Evolutionary conservation across 2,797 vertebrate species (phyloP), one percentile per base, ranked within the genome.

Genomic region (Lepilemur ruficaudatus): DNA sequence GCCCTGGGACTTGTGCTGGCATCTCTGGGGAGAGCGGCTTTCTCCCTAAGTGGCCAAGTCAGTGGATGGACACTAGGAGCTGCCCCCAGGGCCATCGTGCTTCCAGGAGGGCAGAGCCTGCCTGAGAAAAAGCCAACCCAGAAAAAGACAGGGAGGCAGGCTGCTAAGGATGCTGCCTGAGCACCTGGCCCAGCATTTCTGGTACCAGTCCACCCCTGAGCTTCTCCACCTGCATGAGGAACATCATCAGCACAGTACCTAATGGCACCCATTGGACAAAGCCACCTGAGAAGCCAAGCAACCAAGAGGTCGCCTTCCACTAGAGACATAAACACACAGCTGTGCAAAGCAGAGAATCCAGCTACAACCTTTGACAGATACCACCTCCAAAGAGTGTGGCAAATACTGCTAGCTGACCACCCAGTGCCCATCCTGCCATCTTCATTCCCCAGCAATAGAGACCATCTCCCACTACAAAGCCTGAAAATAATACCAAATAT

Each of bases 201-300:
- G 41, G 32, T 1, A 1, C n/a, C 14, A 0, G 1, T 0, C 7
- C 72, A 10, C 30, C 8, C 48, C 50, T 4, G 13, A 23, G 13
- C 7, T 14, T 35, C 50, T 23, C 35, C 50, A 30, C 0, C 1
- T 0, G 18, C 32, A 11, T 0, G 2, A 48, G 89, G 30, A 30
- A 4, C 43, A 20, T 41, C 46, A 6, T 3, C 1, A 4, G 32
- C 2, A 17, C 7, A 18, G 38, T 5, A 14, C 15, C 41, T 10
- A 13, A n/a, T 0, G 13, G 73, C 8, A 18, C 9, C 59, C 2
- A 1, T 3, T 32, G 41, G 63, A 22, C 63, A 7, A n/a, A 63
- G 30, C 17, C 14, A 48, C 12, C 20, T 28, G 18, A 35, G 2
- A 0, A 48, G 22, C 17, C 28, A 35, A 13, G 28, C 32, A 41